phyloP scores from a whole-genome alignment of 2,888 invertebrate genomes.

The Rhagophthalmus giganteus region DNA sequence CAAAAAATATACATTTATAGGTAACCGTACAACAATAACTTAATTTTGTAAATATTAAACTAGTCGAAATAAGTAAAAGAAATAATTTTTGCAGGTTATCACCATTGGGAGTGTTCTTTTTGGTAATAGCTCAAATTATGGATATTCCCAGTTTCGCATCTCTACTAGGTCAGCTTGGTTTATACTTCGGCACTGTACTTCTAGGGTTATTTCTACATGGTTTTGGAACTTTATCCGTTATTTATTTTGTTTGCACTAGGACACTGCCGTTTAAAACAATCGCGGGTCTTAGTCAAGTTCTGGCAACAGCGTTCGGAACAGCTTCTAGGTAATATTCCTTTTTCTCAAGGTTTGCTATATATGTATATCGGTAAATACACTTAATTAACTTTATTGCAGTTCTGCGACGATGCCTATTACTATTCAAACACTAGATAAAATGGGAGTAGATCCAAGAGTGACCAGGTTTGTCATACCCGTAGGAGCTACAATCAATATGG shows the following conservation, averaged over 20 bases:
- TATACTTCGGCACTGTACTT: slow-evolving; percentile 92
- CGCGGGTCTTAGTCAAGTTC: slow-evolving; percentile 83
- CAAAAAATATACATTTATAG: no score
- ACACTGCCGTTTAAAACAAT: slow-evolving; percentile 82
- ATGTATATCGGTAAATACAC: no score
- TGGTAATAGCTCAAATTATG: slow-evolving; percentile 88
- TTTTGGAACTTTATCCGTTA: slow-evolving; percentile 82
- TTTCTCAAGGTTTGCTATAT: no score
- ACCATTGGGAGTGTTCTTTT: slow-evolving; percentile 84
- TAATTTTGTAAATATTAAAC: no score
- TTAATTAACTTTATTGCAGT: slow-evolving; percentile 57
- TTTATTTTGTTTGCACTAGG: slow-evolving; percentile 82
- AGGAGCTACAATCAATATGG: slow-evolving; percentile 98
- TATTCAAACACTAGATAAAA: slow-evolving; percentile 88
- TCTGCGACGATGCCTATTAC: slow-evolving; percentile 96
- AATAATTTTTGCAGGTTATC: slow-evolving; percentile 74
- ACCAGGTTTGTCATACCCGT: slow-evolving; percentile 95
- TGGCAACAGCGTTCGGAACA: slow-evolving; percentile 95
- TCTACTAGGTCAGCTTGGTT: slow-evolving; percentile 83
- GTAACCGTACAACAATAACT: no score
- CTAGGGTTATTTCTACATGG: slow-evolving; percentile 91
- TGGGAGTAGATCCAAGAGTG: slow-evolving; percentile 87
- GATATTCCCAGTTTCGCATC: slow-evolving; percentile 85
- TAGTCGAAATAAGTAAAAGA: no score
- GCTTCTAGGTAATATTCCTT: slow-evolving; percentile 73